Conservation (phyloP, 2,888 invertebrate species). For the Strigamia transsilvanica region DNA sequence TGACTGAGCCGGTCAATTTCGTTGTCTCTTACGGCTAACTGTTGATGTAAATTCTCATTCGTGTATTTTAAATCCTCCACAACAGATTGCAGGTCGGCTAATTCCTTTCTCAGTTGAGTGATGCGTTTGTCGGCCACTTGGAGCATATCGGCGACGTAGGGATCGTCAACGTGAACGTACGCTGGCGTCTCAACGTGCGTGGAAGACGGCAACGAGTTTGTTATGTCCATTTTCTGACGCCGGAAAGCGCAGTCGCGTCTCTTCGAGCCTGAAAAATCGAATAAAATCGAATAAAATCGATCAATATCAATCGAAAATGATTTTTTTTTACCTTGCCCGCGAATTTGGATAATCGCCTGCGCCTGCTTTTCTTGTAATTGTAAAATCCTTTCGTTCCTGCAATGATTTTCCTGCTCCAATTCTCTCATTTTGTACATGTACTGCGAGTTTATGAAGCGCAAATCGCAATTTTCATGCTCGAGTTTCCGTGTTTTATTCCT, state of each 20-base stretch:
- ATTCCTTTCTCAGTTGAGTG: conserved; percentile 10
- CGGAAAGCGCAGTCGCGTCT: conserved; percentile 1
- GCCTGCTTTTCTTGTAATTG: conserved; percentile 63
- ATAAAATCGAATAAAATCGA: too few species aligned
- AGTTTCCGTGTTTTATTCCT: conserved; percentile 69
- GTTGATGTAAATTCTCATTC: conserved; percentile 4
- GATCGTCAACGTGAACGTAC: conserved; percentile 49
- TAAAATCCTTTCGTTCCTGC: conserved; percentile 68
- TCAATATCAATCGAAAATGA: too few species aligned
- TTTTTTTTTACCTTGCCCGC: not conserved
- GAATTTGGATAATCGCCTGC: conserved; percentile 64
- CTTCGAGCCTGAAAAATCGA: not conserved
- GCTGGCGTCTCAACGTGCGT: not conserved
- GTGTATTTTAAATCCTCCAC: conserved; percentile 5
- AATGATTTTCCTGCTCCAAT: conserved; percentile 72
- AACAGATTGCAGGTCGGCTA: not conserved
- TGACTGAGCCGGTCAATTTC: conserved; percentile 47
- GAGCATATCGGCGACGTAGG: conserved; percentile 46
- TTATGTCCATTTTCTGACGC: conserved; percentile 53
- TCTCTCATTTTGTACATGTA: conserved; percentile 70
- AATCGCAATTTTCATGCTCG: conserved; percentile 68
- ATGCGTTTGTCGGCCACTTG: conserved; percentile 48
- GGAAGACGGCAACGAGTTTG: conserved; percentile 15
- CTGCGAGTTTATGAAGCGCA: conserved; percentile 69
- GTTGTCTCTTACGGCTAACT: not conserved